Conservation (phyloP, 2,888 invertebrate species). For the Coenonympha glycerion region DNA sequence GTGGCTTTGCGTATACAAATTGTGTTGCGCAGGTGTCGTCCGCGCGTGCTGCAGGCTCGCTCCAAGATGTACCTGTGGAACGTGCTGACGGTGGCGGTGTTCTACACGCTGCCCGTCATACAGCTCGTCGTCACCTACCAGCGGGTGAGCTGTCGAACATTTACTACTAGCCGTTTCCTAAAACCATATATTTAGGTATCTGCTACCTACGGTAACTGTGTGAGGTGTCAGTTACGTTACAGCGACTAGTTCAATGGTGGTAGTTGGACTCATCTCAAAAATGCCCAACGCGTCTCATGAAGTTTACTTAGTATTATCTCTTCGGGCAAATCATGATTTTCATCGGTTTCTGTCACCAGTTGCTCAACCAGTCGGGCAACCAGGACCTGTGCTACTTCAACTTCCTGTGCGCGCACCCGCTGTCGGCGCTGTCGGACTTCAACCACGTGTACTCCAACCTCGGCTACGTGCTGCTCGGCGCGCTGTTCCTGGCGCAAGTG, state of each 20-base stretch:
- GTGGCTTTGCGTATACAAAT: no score
- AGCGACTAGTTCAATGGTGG: no score
- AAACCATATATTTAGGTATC: no score
- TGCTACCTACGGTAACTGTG: no score
- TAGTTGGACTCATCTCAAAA: no score
- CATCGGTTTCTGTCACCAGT: constrained; percentile 55
- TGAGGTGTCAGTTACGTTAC: no score
- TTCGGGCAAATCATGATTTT: no score
- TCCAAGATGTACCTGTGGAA: constrained; percentile 75
- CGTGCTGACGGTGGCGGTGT: constrained; percentile 86
- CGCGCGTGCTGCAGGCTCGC: constrained; percentile 60
- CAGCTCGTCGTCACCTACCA: constrained; percentile 91
- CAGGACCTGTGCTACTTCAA: constrained; percentile 94
- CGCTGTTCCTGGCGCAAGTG: constrained; percentile 84
- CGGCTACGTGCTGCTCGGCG: constrained; percentile 86
- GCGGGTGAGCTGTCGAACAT: constrained; percentile 59
- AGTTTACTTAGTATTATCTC: no score
- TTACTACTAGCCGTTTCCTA: constrained; percentile 5
- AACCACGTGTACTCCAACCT: constrained; percentile 93
- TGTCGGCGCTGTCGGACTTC: constrained; percentile 86
- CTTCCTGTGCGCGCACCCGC: constrained; percentile 89
- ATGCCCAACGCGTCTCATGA: no score
- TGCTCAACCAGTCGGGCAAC: constrained; percentile 87
- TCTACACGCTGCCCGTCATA: constrained; percentile 90
- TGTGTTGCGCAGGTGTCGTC: constrained; percentile 51